Base-by-base conservation (phyloP, 1,140 invertebrate genomes). In the Lepidostoma basale region DNA sequence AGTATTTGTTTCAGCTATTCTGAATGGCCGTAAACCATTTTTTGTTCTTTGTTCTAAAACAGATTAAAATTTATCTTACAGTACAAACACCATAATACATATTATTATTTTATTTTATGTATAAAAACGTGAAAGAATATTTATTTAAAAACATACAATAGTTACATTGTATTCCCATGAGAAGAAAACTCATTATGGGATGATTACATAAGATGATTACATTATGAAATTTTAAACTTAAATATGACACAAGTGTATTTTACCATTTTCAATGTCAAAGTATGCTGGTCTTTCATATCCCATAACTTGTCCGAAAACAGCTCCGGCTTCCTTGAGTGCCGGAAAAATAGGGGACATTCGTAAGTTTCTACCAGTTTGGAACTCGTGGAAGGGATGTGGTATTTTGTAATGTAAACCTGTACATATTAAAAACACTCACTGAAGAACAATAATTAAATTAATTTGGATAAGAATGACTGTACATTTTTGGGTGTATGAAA, bases 271-370 rank as follows among this genome's bases (percentile, higher is more conserved):
- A 54, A 85, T 75, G 67, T 93, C 88, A 81, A 98, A 99, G 88
- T 94, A 99, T 33, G 93, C 89, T 0, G 97, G 94, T 72, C 97
- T 84, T 79, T 99, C 98, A 79, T 99, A 99, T 1, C 97, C 97
- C 95, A 99, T 98, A 23, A 95, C 95, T 81, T 98, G 96, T 6
- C 95, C 95, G 83, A 99, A 99, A 9, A 97, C 90, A n/a, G 95
- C 98, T 0, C 97, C 97, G 30, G 91, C 92, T 77, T 94, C 91
- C 76, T 92, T 87, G 1, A 98, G 80, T 68, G 94, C 91, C 1
- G 96, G 94, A 85, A 97, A 98, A 68, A 99, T 94, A 0, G 97
- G 96, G 1, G 97, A 98, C 87, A 97, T 96, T 68, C 97, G 83
- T 12, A 99, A 81, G 81, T 97, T 97, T 56, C 97, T 83, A 0